phyloP scores from a whole-genome alignment of 2,888 invertebrate species.

The Sinhomidia bicolor region DNA sequence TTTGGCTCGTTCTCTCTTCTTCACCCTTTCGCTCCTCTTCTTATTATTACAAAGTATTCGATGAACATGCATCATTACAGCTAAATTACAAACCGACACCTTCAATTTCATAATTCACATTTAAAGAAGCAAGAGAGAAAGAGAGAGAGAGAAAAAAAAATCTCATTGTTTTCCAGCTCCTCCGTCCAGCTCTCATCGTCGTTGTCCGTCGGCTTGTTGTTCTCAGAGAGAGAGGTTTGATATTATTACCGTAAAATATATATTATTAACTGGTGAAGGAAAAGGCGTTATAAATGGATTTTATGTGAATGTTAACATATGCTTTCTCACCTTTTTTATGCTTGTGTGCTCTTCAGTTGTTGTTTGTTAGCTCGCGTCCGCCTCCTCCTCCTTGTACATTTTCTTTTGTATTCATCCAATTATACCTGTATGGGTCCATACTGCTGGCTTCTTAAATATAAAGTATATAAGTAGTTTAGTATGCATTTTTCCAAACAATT shows the following conservation, averaged over 20 bases:
- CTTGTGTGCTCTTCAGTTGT: constrained; percentile 39
- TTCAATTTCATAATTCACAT: constrained; percentile 72
- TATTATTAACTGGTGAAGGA: constrained; percentile 68
- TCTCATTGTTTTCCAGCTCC: constrained; percentile 45
- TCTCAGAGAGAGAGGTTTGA: not conserved
- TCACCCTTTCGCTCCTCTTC: constrained; percentile 51
- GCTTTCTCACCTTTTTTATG: constrained; percentile 64
- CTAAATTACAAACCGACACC: constrained; percentile 72
- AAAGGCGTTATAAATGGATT: constrained; percentile 68
- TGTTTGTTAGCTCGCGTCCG: constrained; percentile 21
- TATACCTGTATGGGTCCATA: constrained; percentile 58
- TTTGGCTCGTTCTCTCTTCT: constrained; percentile 53
- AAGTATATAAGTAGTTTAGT: no score
- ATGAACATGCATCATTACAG: constrained; percentile 71
- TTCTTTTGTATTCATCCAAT: constrained; percentile 63
- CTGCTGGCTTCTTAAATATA: constrained; percentile 58
- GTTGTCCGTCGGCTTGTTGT: constrained; percentile 51
- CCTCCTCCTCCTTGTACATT: constrained; percentile 21
- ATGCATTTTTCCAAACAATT: constrained; percentile 34
- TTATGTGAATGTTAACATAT: constrained; percentile 72
- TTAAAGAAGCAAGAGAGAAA: constrained; percentile 17
- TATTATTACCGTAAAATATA: constrained; percentile 41
- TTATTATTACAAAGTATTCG: constrained; percentile 48
- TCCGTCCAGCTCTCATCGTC: not conserved
- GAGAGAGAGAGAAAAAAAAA: no score